These are phyloP conservation scores for Stomorhina lunata DNA, from an alignment of 2,888 invertebrate species.

Conservation along the genomic window DNA sequence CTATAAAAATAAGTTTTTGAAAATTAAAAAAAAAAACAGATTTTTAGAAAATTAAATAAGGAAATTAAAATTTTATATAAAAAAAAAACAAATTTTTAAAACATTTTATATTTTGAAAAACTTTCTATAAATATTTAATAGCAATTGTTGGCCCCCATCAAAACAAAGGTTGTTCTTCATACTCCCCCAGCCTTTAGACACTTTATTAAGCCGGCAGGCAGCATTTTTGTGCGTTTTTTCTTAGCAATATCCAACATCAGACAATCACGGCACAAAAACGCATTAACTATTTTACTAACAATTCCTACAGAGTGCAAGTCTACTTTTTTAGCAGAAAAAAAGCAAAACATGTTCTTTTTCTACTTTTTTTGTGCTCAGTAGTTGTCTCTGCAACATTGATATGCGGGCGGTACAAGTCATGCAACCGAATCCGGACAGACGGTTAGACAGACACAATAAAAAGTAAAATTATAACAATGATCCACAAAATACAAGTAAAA, in stretches of 20 bases:
- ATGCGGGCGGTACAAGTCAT: slow-evolving; percentile 58
- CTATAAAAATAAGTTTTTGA: too few species aligned
- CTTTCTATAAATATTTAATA: too few species aligned
- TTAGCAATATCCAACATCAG: not conserved
- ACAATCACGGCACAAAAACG: not conserved
- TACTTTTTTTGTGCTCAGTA: not conserved
- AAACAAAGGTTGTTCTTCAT: not conserved
- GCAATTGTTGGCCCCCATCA: not conserved
- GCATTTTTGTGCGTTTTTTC: slow-evolving; percentile 10
- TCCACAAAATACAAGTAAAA: slow-evolving; percentile 26
- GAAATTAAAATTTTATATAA: too few species aligned
- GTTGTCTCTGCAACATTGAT: slow-evolving; percentile 42
- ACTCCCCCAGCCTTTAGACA: not conserved
- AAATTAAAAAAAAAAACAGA: too few species aligned
- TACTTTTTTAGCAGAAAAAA: too few species aligned
- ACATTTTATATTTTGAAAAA: too few species aligned
- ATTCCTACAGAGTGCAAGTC: slow-evolving; percentile 11
- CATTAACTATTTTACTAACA: slow-evolving; percentile 37
- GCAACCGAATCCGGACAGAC: slow-evolving; percentile 45
- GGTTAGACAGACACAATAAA: slow-evolving; percentile 54
- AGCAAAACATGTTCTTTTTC: not conserved
- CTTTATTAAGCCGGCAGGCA: slow-evolving; percentile 15
- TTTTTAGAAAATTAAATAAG: too few species aligned
- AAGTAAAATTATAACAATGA: slow-evolving; percentile 48
- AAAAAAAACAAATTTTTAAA: too few species aligned